Conservation (phyloP, 2,113 vertebrate species). For the Dasyprocta punctata region DNA sequence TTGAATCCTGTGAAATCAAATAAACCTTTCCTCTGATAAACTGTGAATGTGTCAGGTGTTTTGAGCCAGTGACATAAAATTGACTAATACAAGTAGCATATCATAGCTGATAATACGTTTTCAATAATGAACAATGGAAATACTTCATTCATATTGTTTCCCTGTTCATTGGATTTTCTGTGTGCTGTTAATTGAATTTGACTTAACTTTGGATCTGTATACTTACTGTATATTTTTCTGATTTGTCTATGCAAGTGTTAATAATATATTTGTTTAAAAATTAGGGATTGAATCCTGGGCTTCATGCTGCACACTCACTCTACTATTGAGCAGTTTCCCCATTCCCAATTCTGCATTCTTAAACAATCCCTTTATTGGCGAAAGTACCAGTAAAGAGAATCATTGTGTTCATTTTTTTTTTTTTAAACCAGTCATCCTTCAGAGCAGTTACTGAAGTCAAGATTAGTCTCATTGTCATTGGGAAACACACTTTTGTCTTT, state of each 20-base stretch:
- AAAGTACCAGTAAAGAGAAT: not conserved
- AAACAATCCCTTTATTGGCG: not conserved
- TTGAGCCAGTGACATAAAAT: no score
- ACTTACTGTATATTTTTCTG: not conserved
- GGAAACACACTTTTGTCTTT: not conserved
- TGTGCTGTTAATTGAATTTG: not conserved
- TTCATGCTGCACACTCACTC: not conserved
- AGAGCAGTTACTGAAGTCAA: not conserved
- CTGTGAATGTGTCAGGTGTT: no score
- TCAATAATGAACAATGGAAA: not conserved
- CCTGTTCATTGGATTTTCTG: not conserved
- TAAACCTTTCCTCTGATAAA: no score
- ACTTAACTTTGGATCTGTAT: conserved; percentile 15
- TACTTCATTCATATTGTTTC: not conserved
- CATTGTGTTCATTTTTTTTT: not conserved
- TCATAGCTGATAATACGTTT: not conserved
- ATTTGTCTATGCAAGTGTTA: not conserved
- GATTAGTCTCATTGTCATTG: not conserved
- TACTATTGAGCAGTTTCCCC: not conserved
- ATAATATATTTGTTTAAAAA: not conserved
- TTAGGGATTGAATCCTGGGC: not conserved
- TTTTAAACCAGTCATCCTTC: not conserved
- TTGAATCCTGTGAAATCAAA: no score
- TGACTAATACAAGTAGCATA: no score
- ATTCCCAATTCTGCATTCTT: not conserved